Evolutionary conservation across 2,888 invertebrate species (phyloP).

Genomic region (Chaetoderma sp.): DNA sequence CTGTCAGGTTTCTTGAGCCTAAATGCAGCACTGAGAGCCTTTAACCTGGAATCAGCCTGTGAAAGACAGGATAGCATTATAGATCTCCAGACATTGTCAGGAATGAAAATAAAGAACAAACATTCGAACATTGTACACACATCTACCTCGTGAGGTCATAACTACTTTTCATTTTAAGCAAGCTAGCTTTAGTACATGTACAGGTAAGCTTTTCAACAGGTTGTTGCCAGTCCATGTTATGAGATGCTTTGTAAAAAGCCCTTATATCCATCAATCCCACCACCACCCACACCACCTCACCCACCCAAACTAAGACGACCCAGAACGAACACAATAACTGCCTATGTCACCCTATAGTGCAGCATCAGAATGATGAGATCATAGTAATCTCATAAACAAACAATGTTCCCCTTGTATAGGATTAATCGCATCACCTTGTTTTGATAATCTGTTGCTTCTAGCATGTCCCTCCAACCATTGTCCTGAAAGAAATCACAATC

Average conservation of each 20-base stretch:
- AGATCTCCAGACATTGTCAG: neutral
- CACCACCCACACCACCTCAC: no score
- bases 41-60: slow-evolving; percentile 83
- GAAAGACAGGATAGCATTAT: no score
- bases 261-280: no score
- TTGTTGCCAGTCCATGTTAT: no score
- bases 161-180: neutral
- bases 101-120: neutral
- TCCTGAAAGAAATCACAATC: slow-evolving; percentile 70
- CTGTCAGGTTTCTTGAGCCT: slow-evolving; percentile 81
- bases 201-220: slow-evolving; percentile 43
- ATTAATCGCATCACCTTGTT: slow-evolving; percentile 64
- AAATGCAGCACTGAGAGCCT: slow-evolving; percentile 80
- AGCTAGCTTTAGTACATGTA: neutral
- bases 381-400: slow-evolving; percentile 72
- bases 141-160: neutral
- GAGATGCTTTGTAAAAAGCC: no score
- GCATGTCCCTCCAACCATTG: slow-evolving; percentile 83
- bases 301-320: no score
- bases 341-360: no score
- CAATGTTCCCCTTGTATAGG: no score
- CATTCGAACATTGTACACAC: neutral
- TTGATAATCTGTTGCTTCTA: slow-evolving; percentile 79
- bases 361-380: no score
- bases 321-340: no score